These are phyloP conservation scores for Tadarida brasiliensis DNA, from an alignment of 2,797 vertebrate genomes.

Conservation along the genomic window DNA sequence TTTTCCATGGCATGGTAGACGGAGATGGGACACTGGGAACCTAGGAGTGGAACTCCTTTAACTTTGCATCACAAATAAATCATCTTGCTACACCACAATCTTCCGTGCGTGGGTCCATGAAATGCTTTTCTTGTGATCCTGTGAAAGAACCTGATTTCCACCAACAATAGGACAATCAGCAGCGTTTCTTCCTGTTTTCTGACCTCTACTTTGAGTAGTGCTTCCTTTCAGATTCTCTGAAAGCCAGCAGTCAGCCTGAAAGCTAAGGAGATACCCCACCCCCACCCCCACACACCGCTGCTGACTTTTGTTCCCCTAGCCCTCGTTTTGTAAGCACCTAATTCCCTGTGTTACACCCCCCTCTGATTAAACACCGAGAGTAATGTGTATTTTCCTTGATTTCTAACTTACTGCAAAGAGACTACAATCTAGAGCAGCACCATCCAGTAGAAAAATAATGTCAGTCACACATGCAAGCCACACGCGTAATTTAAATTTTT, in stretches of 20 bases:
- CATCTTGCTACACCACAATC: background rate
- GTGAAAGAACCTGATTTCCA: background rate
- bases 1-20: background rate
- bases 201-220: background rate
- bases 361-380: slow-evolving; percentile 37
- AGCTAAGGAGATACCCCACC: background rate
- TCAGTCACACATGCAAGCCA: background rate
- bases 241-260: background rate
- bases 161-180: background rate
- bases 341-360: slow-evolving; percentile 41
- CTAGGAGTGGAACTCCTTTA: background rate
- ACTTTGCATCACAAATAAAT: background rate
- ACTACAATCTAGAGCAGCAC: background rate
- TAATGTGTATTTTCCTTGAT: slow-evolving; percentile 49
- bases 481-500: background rate
- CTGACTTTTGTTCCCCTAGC: background rate
- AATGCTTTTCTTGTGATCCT: background rate
- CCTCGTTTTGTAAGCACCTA: slow-evolving; percentile 24
- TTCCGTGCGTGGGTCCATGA: background rate
- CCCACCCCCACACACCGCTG: background rate
- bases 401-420: slow-evolving; percentile 48
- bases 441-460: slow-evolving; percentile 6
- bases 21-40: background rate
- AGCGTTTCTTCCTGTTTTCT: slow-evolving; percentile 18
- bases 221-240: background rate